A percentile compares a stretch with the other conserved stretches of the same genome.
Evolutionary conservation across 2,888 invertebrate species (phyloP).

Genomic region (Aspidiotus rigidus): DNA sequence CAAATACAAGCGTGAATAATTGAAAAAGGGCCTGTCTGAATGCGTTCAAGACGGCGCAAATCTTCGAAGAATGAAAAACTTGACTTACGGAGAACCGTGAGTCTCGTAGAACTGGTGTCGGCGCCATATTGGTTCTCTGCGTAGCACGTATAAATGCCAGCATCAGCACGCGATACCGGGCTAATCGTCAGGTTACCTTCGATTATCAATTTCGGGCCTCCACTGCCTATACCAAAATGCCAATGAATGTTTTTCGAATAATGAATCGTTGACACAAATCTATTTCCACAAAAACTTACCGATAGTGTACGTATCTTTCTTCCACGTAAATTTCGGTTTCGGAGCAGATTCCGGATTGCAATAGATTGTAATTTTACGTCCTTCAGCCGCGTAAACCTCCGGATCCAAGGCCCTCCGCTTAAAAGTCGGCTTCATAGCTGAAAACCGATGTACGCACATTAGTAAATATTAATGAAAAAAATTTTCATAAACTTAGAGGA

Average conservation of each 20-base stretch:
- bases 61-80: constrained; percentile 5
- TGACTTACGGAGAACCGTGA: constrained; percentile 57
- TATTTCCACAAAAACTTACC: constrained; percentile 39
- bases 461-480: background rate
- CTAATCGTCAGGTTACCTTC: constrained; percentile 79
- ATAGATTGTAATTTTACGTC: constrained; percentile 79
- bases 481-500: background rate
- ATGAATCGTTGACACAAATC: background rate
- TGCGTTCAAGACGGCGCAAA: too few species aligned
- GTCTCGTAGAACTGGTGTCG: constrained; percentile 72
- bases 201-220: constrained; percentile 70
- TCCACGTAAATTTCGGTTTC: constrained; percentile 78
- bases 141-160: constrained; percentile 74
- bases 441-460: background rate
- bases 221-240: constrained; percentile 49
- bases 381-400: constrained; percentile 83
- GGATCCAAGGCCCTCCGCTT: constrained; percentile 78
- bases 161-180: constrained; percentile 76
- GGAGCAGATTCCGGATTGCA: constrained; percentile 94
- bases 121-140: constrained; percentile 76
- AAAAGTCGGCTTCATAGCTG: constrained; percentile 70
- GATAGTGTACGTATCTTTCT: constrained; percentile 70
- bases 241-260: background rate
- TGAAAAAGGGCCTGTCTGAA: background rate
- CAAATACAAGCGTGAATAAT: constrained; percentile 10